phyloP scores from a whole-genome alignment of 1,140 invertebrate genomes.

The Neodiprion virginianus region DNA sequence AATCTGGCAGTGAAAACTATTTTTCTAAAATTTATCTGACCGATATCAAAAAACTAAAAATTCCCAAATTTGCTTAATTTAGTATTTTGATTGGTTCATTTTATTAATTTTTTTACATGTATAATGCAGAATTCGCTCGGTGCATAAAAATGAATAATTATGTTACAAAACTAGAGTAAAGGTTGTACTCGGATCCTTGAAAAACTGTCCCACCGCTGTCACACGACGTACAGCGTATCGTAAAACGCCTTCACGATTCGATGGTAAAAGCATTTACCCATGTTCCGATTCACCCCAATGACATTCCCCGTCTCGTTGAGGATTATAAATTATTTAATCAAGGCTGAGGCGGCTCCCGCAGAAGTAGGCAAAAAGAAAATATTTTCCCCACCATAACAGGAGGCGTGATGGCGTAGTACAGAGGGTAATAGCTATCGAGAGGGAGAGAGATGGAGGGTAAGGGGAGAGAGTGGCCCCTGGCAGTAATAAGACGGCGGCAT shows the following conservation, averaged over 20 bases:
- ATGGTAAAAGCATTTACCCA: background rate
- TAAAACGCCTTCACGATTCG: background rate
- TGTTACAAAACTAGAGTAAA: too few relatives aligned
- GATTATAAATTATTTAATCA: slow-evolving; percentile 61
- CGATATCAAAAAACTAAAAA: too few relatives aligned
- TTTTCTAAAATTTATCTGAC: too few relatives aligned
- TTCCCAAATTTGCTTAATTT: too few relatives aligned
- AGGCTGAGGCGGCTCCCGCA: slow-evolving; percentile 24
- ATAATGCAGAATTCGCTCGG: too few relatives aligned
- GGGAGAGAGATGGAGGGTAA: slow-evolving; percentile 24
- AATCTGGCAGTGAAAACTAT: too few relatives aligned
- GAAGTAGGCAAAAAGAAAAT: slow-evolving; percentile 55
- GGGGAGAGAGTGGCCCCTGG: slow-evolving; percentile 51
- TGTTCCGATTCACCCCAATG: slow-evolving; percentile 27
- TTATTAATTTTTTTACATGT: too few relatives aligned
- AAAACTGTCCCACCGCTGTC: too few relatives aligned
- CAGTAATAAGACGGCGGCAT: slow-evolving; percentile 63
- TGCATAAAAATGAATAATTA: too few relatives aligned
- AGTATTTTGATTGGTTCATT: too few relatives aligned
- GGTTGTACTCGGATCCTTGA: too few relatives aligned
- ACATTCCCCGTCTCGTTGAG: slow-evolving; percentile 48
- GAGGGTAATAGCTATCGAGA: slow-evolving; percentile 8
- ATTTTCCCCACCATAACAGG: slow-evolving; percentile 50
- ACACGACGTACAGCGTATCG: too few relatives aligned
- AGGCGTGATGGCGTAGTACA: slow-evolving; percentile 15